These are phyloP conservation scores for Diarsia rubi DNA, from an alignment of 2,888 invertebrate species.

Conservation along the genomic window DNA sequence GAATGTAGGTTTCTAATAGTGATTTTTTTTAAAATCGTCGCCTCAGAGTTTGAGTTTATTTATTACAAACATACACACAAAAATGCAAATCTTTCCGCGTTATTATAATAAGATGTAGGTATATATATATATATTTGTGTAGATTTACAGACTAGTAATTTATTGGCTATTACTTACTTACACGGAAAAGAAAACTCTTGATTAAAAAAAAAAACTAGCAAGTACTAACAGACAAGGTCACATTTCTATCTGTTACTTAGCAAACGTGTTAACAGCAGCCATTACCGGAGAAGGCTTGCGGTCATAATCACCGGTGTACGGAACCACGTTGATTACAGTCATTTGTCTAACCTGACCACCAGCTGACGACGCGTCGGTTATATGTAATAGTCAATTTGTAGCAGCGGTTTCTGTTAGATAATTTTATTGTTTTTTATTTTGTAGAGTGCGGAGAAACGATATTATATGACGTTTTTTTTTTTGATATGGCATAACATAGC, in stretches of 20 bases:
- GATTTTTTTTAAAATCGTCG: too few relatives aligned
- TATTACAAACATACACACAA: too few relatives aligned
- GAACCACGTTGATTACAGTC: slow-evolving; percentile 31
- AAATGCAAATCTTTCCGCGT: too few relatives aligned
- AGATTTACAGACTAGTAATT: not conserved
- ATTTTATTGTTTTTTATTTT: not conserved
- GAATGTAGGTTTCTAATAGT: too few relatives aligned
- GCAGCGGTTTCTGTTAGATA: not conserved
- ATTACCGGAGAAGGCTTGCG: slow-evolving; percentile 5
- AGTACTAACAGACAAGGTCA: too few relatives aligned
- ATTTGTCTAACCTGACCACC: slow-evolving; percentile 35
- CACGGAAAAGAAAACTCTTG: too few relatives aligned
- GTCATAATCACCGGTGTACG: slow-evolving; percentile 5
- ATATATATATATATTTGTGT: too few relatives aligned
- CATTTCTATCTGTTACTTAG: not conserved
- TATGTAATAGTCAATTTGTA: slow-evolving; percentile 28
- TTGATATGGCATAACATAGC: too few relatives aligned
- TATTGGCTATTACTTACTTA: not conserved
- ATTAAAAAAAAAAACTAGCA: not conserved
- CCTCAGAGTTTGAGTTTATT: too few relatives aligned
- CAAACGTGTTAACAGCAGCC: slow-evolving; percentile 10
- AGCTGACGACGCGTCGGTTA: slow-evolving; percentile 30
- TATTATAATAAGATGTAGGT: too few relatives aligned
- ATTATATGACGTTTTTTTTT: too few relatives aligned
- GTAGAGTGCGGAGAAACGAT: not conserved